Evolutionary conservation across 92 coral and sea anemone species (phyloP), one percentile per base, ranked within the genome.

Genomic region (Umimayanthus chanpuru): DNA sequence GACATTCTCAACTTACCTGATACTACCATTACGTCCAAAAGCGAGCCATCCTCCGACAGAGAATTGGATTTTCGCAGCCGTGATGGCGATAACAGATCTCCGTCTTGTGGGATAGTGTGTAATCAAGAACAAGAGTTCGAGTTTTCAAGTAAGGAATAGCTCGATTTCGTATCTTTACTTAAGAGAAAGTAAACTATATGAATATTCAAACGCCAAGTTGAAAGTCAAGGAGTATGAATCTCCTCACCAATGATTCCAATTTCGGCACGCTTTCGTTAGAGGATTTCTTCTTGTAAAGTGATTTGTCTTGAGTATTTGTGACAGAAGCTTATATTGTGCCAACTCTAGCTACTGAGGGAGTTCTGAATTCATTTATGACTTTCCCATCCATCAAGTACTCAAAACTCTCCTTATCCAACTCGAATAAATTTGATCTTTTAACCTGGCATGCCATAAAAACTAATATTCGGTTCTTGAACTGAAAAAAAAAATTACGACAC

Each of bases 1-100:
- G 98, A 95, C 93, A 95, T 95, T 89, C 98, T 95, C 78, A 95
- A 95, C 89, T 91, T 95, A 81, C 96, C 93, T 75, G 98, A 95
- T 90, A 76, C 91, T 56, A 89, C 91, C 73, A 76, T 90, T 88
- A 81, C 93, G 82, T 90, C 96, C 58, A 93, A 90, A 75, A 92
- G 92, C 92, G 96, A 95, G 90, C 67, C 94, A 86, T 90, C 94
- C 84, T 94, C 81, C 36, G 94, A 92, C 90, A 83, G 92, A 79
- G 89, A 94, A 78, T 76, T 88, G 85, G 91, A 85, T 91, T 94
- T 92, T 81, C 93, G 89, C 39, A 88, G 90, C 90, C 88, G 92
- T 82, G 94, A 94, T 87, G 96, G 72, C 88, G 91, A 91, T 93
- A 94, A 91, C 85, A 86, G 93, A 89, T 92, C 92, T 88, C 92